Evolutionary conservation across 2,888 invertebrate species (phyloP).

Genomic region (Saturnia japonica): DNA sequence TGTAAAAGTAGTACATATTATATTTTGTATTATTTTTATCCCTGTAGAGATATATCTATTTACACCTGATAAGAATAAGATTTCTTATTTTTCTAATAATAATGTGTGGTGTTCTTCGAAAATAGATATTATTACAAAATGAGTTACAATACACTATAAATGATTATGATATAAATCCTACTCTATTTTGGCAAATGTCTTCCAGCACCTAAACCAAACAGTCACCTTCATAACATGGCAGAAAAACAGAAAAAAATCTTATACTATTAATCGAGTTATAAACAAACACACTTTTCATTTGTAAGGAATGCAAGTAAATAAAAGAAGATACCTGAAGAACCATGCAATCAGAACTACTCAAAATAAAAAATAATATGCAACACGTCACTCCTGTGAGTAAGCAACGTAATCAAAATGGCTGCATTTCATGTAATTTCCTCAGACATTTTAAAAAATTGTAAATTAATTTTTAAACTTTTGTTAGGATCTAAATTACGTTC

Average conservation of each 20-base stretch:
- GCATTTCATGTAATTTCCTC: slow-evolving; percentile 64
- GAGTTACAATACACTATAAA: too few relatives aligned
- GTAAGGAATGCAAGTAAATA: background rate
- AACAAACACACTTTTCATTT: background rate
- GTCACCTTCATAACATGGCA: too few relatives aligned
- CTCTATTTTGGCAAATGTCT: too few relatives aligned
- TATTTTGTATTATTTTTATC: background rate
- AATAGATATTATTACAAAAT: too few relatives aligned
- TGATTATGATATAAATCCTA: too few relatives aligned
- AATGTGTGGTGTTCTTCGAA: too few relatives aligned
- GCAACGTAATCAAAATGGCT: slow-evolving; percentile 78
- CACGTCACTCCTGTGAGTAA: slow-evolving; percentile 68
- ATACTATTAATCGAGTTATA: too few relatives aligned
- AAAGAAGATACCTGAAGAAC: background rate
- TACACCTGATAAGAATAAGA: too few relatives aligned
- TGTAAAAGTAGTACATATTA: background rate
- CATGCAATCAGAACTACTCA: slow-evolving; percentile 23
- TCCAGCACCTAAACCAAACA: too few relatives aligned
- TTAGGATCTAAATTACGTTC: slow-evolving; percentile 35
- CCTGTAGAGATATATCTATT: background rate
- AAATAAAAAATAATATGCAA: slow-evolving; percentile 43
- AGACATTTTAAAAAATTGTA: slow-evolving; percentile 40
- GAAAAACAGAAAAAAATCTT: too few relatives aligned
- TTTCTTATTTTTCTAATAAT: too few relatives aligned
- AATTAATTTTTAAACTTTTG: slow-evolving; percentile 39